Base-by-base conservation (phyloP, 2,888 invertebrate species). In the Minunthozetes semirufus region DNA sequence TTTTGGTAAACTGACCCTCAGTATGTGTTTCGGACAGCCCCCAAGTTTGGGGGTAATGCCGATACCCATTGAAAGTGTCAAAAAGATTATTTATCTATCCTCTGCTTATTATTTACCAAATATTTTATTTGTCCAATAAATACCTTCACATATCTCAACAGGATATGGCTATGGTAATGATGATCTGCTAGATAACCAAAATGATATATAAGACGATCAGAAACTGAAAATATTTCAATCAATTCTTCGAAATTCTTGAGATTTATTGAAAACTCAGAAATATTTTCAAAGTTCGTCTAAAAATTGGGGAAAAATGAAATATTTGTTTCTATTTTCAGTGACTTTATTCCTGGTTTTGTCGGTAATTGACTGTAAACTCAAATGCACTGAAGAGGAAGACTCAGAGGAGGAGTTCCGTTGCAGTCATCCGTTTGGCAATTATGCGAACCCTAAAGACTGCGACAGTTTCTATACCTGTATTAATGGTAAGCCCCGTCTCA, bases 81-180 rank as follows among this genome's bases (percentile, higher is more conserved):
- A n/a, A n/a, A n/a, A n/a, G n/a, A n/a, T n/a, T n/a, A n/a, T n/a
- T n/a, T n/a, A n/a, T n/a, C n/a, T n/a, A n/a, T n/a, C n/a, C n/a
- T n/a, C n/a, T n/a, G n/a, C n/a, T n/a, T n/a, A 48, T 56, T 56
- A 11, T 56, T 56, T 19, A 56, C 56, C 22, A 1, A 56, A 11
- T 56, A 25, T 56, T 56, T 56, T 25, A 56, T 56, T 56, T 56
- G 56, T 56, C 11, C 22, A 19, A 56, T 56, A 56, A 56, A 56
- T 56, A 56, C 11, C 56, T 22, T 13, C 22, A 22, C 22, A 25
- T 56, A 56, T 56, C 56, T 56, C 25, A 25, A 25, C 9, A 56
- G 56, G 56, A 56, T 25, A 22, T 56, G 8, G 5, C n/a, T 2
- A 19, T 17, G 11, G 11, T 5, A 50, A n/a, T 5, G 22, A 25